Evolutionary conservation across 2,888 invertebrate species (phyloP), one percentile per base, ranked within the genome.

Genomic region (Oxytorus armatus): DNA sequence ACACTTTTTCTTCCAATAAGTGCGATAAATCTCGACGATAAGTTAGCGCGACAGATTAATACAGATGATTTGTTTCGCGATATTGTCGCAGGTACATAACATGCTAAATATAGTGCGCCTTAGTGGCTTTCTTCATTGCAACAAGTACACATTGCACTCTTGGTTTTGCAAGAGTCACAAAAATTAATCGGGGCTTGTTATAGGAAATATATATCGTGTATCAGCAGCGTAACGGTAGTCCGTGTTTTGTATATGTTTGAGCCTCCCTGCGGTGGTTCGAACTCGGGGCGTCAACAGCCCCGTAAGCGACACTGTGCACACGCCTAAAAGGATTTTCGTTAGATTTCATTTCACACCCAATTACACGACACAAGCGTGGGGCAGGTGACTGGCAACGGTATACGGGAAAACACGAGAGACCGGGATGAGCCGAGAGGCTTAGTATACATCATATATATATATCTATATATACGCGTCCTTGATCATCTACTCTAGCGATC

Each of bases 291-390:
- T 79, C 86, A 85, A 85, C 85, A 85, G 85, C 57, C 81, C 81
- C 70, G 75, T 85, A 84, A 88, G 87, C 85, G 86, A 86, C 70
- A 21, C 88, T 88, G 90, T 91, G 91, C 89, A 90, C 90, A 91
- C 91, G 91, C 90, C 91, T 90, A 91, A 91, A 91, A 91, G 91
- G 89, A 87, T 91, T 91, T 91, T 91, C 91, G 91, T 91, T 91
- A 91, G 91, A 91, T 90, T 91, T 91, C 91, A 91, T 91, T 91
- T 91, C 89, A 91, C 91, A 91, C 89, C 91, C 90, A 91, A 91
- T 91, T 91, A 91, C 89, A 87, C 84, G 85, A 85, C 86, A 88
- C 86, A 88, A 88, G 88, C 85, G 84, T 77, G 79, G 82, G 79
- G 79, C 82, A 77, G 68, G 80, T 68, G 77, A 72, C 42, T 72